Conservation (phyloP, 1,140 invertebrate genomes). For the Drosophila truncata region DNA sequence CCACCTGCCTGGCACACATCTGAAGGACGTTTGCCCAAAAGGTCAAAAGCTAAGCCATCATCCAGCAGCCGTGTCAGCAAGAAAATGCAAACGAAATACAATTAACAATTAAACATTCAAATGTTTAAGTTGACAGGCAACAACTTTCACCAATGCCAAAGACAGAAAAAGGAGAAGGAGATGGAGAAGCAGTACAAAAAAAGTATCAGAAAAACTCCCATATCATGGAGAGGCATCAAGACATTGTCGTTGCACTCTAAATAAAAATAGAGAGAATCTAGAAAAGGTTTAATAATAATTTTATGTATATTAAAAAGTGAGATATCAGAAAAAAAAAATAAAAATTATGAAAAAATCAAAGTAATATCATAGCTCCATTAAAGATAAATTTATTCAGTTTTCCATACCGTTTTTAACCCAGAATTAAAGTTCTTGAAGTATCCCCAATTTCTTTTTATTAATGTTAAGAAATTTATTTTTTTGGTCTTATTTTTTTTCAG, state of each 20-base stretch:
- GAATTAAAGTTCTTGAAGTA: background rate
- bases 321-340: background rate
- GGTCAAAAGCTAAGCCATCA: constrained; percentile 49
- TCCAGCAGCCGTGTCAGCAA: constrained; percentile 18
- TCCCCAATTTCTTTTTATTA: background rate
- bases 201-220: constrained; percentile 33
- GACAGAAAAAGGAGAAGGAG: constrained; percentile 12
- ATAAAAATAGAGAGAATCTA: background rate
- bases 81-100: constrained; percentile 37
- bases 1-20: constrained; percentile 34
- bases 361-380: background rate
- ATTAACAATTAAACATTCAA: constrained; percentile 78
- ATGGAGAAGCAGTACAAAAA: background rate
- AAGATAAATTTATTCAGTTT: background rate
- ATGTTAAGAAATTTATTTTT: background rate
- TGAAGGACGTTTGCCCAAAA: constrained; percentile 72
- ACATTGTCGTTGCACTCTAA: constrained; percentile 5
- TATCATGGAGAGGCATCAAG: constrained; percentile 30
- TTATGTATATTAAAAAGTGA: background rate
- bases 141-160: constrained; percentile 63
- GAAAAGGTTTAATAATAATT: background rate
- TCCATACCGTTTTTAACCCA: background rate
- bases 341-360: background rate
- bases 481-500: background rate
- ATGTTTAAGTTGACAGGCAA: constrained; percentile 58